A percentile compares a stretch with the other conserved stretches of the same genome.
Conservation (phyloP, 2,888 invertebrate species). For the Podabrus alpinus region DNA sequence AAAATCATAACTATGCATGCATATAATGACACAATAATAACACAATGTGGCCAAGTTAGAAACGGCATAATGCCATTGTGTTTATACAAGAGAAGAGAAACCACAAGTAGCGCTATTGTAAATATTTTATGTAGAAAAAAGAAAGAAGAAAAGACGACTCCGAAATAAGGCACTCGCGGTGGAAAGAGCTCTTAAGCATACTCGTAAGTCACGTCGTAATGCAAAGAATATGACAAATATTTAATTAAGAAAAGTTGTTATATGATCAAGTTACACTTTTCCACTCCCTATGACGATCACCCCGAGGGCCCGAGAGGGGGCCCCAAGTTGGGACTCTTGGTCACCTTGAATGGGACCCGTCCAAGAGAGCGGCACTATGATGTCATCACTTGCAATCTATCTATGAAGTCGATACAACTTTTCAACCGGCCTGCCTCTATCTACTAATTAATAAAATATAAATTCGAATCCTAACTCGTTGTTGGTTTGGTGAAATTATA, state of each 20-base stretch:
- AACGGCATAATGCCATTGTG: background rate
- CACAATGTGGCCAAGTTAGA: background rate
- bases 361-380: conserved; percentile 32
- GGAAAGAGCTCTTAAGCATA: background rate
- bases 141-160: background rate
- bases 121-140: no score
- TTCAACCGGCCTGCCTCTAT: background rate
- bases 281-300: conserved; percentile 42
- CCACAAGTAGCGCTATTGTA: background rate
- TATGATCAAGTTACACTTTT: background rate
- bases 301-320: conserved; percentile 31
- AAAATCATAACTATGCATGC: background rate
- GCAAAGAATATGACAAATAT: background rate
- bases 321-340: conserved; percentile 33
- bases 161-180: background rate
- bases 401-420: conserved; percentile 10
- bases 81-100: background rate
- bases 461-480: background rate
- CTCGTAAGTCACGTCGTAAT: background rate
- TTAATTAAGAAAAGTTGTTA: conserved; percentile 4
- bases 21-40: background rate
- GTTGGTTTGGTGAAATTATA: background rate
- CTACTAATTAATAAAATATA: background rate
- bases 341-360: conserved; percentile 41
- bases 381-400: conserved; percentile 36